phyloP scores from a whole-genome alignment of 2,888 invertebrate genomes.

The Diarsia dahlii region DNA sequence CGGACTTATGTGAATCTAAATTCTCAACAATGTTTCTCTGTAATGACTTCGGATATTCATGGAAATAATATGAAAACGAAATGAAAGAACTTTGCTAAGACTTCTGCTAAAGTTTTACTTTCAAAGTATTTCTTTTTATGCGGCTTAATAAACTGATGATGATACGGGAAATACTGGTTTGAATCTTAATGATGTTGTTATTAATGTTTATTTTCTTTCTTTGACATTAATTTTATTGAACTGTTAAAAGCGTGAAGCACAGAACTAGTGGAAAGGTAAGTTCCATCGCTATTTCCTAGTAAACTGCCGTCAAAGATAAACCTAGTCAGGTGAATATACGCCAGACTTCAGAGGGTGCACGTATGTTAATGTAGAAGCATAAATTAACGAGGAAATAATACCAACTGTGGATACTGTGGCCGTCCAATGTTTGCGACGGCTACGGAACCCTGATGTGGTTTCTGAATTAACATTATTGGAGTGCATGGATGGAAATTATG shows the following conservation, averaged over 20 bases:
- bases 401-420: conserved; percentile 50
- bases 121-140: not conserved
- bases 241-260: not conserved
- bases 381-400: conserved; percentile 72
- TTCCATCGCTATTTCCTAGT: not conserved
- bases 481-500: conserved; percentile 22
- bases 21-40: not conserved
- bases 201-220: not conserved
- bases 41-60: conserved; percentile 2
- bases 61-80: conserved; percentile 10
- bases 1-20: not conserved
- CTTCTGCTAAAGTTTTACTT: conserved; percentile 14
- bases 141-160: conserved; percentile 4
- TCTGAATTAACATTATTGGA: conserved; percentile 68
- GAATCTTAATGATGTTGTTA: not conserved
- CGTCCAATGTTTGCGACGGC: conserved; percentile 60
- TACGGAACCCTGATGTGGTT: conserved; percentile 66
- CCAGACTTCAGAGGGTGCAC: conserved; percentile 27
- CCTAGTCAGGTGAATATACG: conserved; percentile 38
- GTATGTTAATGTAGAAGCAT: conserved; percentile 68
- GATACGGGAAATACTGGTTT: not conserved
- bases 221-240: not conserved
- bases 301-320: conserved; percentile 38
- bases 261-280: not conserved
- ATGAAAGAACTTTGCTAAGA: conserved; percentile 8